These are phyloP conservation scores for Spodoptera frugiperda DNA, from an alignment of 1,140 invertebrate genomes.

Conservation along the genomic window DNA sequence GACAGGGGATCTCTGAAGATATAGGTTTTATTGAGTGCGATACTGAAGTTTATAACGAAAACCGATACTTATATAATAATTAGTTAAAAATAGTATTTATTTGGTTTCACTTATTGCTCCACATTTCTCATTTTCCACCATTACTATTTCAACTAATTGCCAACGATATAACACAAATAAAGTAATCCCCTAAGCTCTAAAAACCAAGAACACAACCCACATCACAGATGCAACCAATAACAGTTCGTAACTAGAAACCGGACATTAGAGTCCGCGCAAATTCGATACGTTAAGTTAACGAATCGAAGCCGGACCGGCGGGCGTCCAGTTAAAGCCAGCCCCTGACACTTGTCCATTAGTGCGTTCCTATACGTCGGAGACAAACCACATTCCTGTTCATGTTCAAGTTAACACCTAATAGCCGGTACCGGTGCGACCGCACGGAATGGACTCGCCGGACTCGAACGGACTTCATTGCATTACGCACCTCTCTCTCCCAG, in stretches of 20 bases:
- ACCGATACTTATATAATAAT: too few species aligned
- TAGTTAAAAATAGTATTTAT: too few species aligned
- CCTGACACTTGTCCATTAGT: constrained; percentile 50
- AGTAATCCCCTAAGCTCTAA: background rate
- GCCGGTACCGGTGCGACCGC: constrained; percentile 49
- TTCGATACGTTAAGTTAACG: constrained; percentile 41
- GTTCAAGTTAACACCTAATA: constrained; percentile 51
- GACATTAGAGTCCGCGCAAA: constrained; percentile 21
- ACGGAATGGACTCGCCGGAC: constrained; percentile 55
- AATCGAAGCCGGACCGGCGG: constrained; percentile 47
- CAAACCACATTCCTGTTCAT: constrained; percentile 56
- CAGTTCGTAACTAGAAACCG: constrained; percentile 12
- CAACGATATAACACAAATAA: too few species aligned
- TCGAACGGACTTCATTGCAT: constrained; percentile 53
- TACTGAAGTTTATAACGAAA: too few species aligned
- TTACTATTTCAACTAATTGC: too few species aligned
- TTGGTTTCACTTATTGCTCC: too few species aligned
- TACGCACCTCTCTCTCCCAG: constrained; percentile 48
- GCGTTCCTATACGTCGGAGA: constrained; percentile 41
- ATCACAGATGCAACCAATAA: constrained; percentile 14
- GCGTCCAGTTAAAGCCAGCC: constrained; percentile 45
- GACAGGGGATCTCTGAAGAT: background rate
- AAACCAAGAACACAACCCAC: background rate
- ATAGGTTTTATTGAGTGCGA: background rate
- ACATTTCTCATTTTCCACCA: too few species aligned